Percentiles rank a stretch among this genome's conserved stretches.
These are phyloP conservation scores for Tachycineta bicolor DNA, from an alignment of 2,113 vertebrate species.

Conservation along the genomic window DNA sequence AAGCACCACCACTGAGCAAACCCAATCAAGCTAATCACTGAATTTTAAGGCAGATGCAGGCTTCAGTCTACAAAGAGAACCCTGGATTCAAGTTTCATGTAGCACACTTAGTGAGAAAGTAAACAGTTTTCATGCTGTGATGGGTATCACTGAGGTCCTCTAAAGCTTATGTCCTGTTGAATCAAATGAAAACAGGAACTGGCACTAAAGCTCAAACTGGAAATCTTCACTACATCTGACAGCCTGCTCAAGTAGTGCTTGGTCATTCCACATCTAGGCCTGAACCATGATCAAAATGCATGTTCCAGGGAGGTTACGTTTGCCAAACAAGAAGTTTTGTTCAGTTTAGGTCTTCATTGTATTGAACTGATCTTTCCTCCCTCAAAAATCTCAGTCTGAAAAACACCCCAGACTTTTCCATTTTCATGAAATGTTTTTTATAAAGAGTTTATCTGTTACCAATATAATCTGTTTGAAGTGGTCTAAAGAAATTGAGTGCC, in stretches of 20 bases:
- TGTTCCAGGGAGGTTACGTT: neutral
- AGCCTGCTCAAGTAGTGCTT: neutral
- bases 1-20: neutral
- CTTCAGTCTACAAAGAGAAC: neutral
- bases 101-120: neutral
- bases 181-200: neutral
- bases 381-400: neutral
- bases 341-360: neutral
- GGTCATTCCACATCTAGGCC: neutral
- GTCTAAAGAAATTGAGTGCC: neutral
- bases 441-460: neutral
- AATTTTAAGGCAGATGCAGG: neutral
- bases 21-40: neutral
- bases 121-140: neutral
- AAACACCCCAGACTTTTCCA: accelerated
- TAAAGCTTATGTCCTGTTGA: neutral
- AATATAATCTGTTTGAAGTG: neutral
- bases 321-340: neutral
- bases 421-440: neutral
- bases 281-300: neutral
- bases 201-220: neutral
- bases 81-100: neutral
- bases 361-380: neutral
- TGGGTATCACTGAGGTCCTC: neutral
- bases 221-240: neutral